Evolutionary conservation across 2,113 vertebrate species (phyloP).

Genomic region (Brevimyrus niger): DNA sequence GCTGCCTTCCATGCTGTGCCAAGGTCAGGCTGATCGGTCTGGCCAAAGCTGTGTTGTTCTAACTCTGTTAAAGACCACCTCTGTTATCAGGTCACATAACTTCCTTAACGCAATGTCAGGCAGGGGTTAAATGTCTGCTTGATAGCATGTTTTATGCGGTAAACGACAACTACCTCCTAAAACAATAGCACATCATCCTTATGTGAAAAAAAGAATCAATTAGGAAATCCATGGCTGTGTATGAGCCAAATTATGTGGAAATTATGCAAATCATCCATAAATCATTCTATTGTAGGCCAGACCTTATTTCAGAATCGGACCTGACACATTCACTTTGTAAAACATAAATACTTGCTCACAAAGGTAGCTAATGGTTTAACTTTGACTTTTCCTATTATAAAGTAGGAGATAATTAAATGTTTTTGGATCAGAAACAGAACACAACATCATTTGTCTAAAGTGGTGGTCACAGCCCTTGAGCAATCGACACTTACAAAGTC

Average conservation of each 20-base stretch:
- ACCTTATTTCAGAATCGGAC: not conserved
- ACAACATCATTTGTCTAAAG: not conserved
- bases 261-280: not conserved
- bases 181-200: not conserved
- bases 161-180: not conserved
- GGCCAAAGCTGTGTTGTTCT: not conserved
- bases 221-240: not conserved
- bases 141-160: not conserved
- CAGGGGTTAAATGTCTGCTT: not conserved
- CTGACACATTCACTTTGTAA: not conserved
- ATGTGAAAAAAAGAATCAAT: not conserved
- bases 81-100: conserved; percentile 1
- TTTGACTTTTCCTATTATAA: not conserved
- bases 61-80: not conserved
- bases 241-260: not conserved
- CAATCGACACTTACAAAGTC: not conserved
- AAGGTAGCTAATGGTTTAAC: not conserved
- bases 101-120: not conserved
- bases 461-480: not conserved
- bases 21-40: not conserved
- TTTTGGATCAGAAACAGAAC: not conserved
- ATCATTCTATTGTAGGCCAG: not conserved
- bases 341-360: not conserved
- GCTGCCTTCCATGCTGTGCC: not conserved
- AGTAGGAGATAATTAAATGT: not conserved